Evolutionary conservation across 2,797 vertebrate genomes (phyloP), one percentile per base, ranked within the genome.

Genomic region (Malurus leucopterus): DNA sequence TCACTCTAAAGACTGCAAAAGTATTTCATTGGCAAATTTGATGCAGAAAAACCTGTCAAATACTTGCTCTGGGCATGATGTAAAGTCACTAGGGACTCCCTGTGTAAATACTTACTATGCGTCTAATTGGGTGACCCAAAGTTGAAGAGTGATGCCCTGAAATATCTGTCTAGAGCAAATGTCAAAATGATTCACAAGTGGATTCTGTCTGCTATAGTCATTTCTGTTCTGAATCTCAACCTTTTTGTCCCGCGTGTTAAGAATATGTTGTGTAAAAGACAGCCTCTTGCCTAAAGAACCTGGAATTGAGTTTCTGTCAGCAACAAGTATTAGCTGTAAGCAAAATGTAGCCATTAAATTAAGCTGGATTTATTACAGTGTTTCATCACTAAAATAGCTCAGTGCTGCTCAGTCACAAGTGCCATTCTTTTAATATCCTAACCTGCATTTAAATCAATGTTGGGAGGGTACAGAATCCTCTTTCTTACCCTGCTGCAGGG

Each of bases 131-230:
- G 4, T 57, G 38, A 38, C 41, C 34, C 3, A 29, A 79, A 90
- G 61, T 67, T 79, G 81, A 87, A 73, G n/a, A 89, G 11, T 14
- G 82, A 27, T 41, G 13, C 11, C 84, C n/a, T 70, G 47, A 78
- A 93, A 82, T 51, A 89, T 26, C 62, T 82, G n/a, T 58, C 57
- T 70, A 57, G 57, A 84, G 72, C 23, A 92, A 90, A 93, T 63
- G 57, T 68, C 72, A 87, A 38, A 23, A 53, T 84, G 57, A 82
- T 87, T 91, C 72, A 85, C 49, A 83, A 63, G 13, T 38, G 29
- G 10, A 2, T 17, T 70, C n/a, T 84, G 24, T 43, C 50, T 87
- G 53, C 47, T 70, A 41, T 19, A 21, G 15, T 34, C 0, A 0
- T 61, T 87, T 83, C 54, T 76, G 19, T 64, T 65, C 32, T 83